Percentiles rank a stretch among this genome's conserved stretches.
Evolutionary conservation across 2,113 vertebrate species (phyloP).

Genomic region (Pardalotus punctatus): DNA sequence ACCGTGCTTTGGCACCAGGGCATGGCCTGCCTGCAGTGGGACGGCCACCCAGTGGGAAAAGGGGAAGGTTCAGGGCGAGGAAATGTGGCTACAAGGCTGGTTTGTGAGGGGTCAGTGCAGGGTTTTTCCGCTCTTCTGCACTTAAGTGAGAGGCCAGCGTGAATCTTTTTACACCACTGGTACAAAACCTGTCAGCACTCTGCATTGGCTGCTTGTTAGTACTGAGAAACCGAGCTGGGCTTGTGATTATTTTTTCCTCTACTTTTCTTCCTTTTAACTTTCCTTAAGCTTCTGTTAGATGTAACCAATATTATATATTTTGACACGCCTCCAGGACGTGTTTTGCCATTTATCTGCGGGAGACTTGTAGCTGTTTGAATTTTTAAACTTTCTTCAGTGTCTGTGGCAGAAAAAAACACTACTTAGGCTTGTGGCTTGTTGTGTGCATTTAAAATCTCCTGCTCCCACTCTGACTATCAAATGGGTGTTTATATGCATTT

Average conservation of each 20-base stretch:
- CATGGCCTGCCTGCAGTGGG: accelerated
- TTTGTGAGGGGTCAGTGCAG: neutral
- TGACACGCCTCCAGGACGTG: neutral
- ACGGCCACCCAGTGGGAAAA: neutral
- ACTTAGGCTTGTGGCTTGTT: neutral
- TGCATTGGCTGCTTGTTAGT: neutral
- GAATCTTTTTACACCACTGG: neutral
- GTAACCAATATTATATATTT: neutral
- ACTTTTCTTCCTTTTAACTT: neutral
- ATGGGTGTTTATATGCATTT: neutral
- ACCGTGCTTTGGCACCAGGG: accelerated
- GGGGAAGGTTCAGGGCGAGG: accelerated
- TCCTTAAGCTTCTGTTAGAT: neutral
- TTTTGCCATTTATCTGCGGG: neutral
- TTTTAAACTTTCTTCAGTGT: neutral
- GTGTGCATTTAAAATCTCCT: neutral
- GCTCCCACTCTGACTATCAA: neutral
- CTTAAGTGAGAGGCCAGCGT: neutral
- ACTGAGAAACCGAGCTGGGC: neutral
- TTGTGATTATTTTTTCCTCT: neutral
- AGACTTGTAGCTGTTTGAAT: neutral
- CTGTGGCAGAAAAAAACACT: neutral
- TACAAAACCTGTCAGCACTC: neutral
- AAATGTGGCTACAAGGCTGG: neutral
- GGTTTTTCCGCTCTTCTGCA: neutral